Evolutionary conservation across 2,797 vertebrate species (phyloP).

Genomic region (Syngnathus acus): DNA sequence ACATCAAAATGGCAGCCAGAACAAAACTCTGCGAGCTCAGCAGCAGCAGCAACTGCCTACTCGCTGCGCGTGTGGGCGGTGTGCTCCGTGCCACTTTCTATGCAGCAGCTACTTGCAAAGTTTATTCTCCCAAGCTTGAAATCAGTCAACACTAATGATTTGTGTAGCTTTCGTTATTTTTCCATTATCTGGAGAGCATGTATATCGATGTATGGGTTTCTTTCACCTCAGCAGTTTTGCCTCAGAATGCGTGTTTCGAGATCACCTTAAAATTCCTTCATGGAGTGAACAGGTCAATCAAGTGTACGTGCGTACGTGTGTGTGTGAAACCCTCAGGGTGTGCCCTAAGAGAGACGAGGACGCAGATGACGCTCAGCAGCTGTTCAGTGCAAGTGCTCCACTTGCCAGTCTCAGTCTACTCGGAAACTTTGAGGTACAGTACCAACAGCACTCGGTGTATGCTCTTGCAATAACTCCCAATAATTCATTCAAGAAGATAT

Average conservation of each 20-base stretch:
- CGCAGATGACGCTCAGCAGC: constrained; percentile 76
- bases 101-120: constrained; percentile 31
- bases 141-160: background rate
- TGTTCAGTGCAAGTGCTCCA: constrained; percentile 90
- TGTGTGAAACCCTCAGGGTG: constrained; percentile 65
- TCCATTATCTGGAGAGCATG: background rate
- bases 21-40: constrained; percentile 24
- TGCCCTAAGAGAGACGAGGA: constrained; percentile 79
- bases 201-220: background rate
- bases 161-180: background rate
- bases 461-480: background rate
- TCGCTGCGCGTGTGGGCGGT: constrained; percentile 39
- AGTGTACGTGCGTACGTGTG: constrained; percentile 16
- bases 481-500: background rate
- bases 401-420: constrained; percentile 92
- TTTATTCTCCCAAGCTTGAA: constrained; percentile 8
- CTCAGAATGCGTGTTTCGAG: background rate
- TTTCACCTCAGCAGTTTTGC: background rate
- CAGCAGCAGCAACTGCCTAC: constrained; percentile 28
- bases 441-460: constrained; percentile 9
- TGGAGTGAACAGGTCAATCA: constrained; percentile 19
- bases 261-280: background rate
- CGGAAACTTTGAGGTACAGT: constrained; percentile 96
- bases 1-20: constrained; percentile 59
- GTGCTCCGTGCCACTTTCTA: constrained; percentile 28